These are phyloP conservation scores for Tinamus major DNA, from an alignment of 2,797 vertebrate species.

Conservation along the genomic window DNA sequence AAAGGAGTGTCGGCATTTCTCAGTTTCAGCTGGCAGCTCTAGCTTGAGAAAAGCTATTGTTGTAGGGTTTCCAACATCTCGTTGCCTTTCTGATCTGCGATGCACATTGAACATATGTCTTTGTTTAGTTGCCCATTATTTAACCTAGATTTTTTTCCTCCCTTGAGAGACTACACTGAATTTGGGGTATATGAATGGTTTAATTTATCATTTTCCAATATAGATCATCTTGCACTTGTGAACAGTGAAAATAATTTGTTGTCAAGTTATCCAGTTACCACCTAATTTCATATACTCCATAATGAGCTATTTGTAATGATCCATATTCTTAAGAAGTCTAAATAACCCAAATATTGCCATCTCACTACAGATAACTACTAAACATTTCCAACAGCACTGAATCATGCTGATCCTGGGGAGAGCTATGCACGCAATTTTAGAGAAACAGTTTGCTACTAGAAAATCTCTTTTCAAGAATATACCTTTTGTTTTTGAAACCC, in stretches of 20 bases:
- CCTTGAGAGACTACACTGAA: constrained; percentile 15
- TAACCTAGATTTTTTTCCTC: constrained; percentile 3
- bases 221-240: constrained; percentile 16
- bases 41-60: constrained; percentile 35
- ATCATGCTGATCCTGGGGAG: constrained; percentile 32
- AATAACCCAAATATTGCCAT: constrained; percentile 58
- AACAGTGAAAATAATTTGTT: constrained; percentile 61
- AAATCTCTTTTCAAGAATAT: constrained; percentile 22
- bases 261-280: constrained; percentile 56
- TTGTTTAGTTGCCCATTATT: constrained; percentile 63
- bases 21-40: constrained; percentile 10
- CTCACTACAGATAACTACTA: constrained; percentile 35
- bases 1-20: background rate
- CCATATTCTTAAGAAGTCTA: constrained; percentile 31
- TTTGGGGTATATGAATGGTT: constrained; percentile 23
- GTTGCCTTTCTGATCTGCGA: constrained; percentile 26
- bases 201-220: constrained; percentile 62
- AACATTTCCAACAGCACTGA: constrained; percentile 46
- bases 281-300: constrained; percentile 46
- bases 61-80: background rate
- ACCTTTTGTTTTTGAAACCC: background rate
- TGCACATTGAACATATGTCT: constrained; percentile 58
- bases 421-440: background rate
- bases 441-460: constrained; percentile 7
- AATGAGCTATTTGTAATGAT: constrained; percentile 54